Evolutionary conservation across 2,888 invertebrate species (phyloP), one percentile per base, ranked within the genome.

Genomic region (Pachycephus smyrnensis): DNA sequence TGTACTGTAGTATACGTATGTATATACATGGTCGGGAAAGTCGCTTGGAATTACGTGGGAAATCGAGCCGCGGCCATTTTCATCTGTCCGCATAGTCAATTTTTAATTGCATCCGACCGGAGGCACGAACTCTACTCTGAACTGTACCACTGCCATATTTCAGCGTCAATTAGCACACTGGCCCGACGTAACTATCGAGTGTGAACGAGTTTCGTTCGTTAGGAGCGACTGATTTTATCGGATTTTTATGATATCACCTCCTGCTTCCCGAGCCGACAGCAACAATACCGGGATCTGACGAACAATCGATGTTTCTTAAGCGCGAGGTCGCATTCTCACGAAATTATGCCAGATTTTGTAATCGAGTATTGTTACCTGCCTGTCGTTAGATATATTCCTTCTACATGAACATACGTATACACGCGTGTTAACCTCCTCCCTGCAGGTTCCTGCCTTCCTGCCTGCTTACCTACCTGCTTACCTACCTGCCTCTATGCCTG

Each of bases 201-300:
- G 87, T 87, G 86, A 88, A 88, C 85, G 85, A 86, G 86, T 88
- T 86, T 85, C 81, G 87, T 89, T 90, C 88, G 87, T 90, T 90
- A 90, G 85, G 81, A 78, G 77, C 68, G 80, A 77, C 83, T 82
- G 88, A 88, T 88, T 86, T 86, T 85, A 88, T 88, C 88, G 84
- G 83, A 82, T 86, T 86, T 87, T 82, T 84, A 80, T 80, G 83
- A 71, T 76, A 82, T 80, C 71, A 55, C 31, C 69, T 30, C 69
- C 31, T 32, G 69, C 40, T 40, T 40, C 40, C 40, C 69, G 69
- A 32, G 30, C 31, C 69, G 32, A 30, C 69, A 69, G 69, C 69
- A 32, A 69, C 69, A 32, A 32, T 32, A 32, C 69, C 32, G 4
- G 69, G 69, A 31, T 69, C 30, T 12, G 30, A 30, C 31, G 31